phyloP scores from a whole-genome alignment of 2,113 vertebrate genomes.

The Bucco capensis region DNA sequence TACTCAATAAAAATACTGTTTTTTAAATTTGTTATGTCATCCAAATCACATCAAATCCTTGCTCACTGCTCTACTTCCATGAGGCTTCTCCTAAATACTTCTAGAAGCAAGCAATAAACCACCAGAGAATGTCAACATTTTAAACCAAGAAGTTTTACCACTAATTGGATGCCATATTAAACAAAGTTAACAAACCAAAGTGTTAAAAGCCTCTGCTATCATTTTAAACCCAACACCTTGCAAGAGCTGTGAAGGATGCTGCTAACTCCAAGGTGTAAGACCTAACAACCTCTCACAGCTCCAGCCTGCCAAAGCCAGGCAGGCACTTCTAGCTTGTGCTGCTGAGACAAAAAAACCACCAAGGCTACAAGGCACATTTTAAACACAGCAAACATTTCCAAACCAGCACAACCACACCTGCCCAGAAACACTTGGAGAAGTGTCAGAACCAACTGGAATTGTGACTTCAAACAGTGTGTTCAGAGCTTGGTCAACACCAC shows the following conservation, averaged over 20 bases:
- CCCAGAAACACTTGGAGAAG: neutral
- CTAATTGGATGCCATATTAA: neutral
- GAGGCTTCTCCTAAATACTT: neutral
- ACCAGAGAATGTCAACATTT: neutral
- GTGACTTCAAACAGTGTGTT: neutral
- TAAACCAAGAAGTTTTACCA: neutral
- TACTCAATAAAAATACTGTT: neutral
- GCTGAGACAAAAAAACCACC: neutral
- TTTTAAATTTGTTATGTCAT: neutral
- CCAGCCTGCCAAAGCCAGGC: neutral
- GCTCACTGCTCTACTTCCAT: neutral
- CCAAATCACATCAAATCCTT: neutral
- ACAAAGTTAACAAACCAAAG: neutral
- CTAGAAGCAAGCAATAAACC: neutral
- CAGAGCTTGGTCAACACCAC: neutral
- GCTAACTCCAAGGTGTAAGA: slow-evolving; percentile 25
- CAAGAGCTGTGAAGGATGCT: neutral
- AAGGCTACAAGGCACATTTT: neutral
- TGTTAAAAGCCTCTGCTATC: neutral
- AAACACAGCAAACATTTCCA: neutral
- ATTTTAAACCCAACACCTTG: neutral
- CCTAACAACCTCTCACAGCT: neutral
- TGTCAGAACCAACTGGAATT: rapidly evolving
- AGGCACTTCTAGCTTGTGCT: neutral
- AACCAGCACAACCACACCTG: neutral